A percentile compares a stretch with the other conserved stretches of the same genome.
These are phyloP conservation scores for Pseudomyrmex gracilis DNA, from an alignment of 1,140 invertebrate genomes.

Conservation along the genomic window DNA sequence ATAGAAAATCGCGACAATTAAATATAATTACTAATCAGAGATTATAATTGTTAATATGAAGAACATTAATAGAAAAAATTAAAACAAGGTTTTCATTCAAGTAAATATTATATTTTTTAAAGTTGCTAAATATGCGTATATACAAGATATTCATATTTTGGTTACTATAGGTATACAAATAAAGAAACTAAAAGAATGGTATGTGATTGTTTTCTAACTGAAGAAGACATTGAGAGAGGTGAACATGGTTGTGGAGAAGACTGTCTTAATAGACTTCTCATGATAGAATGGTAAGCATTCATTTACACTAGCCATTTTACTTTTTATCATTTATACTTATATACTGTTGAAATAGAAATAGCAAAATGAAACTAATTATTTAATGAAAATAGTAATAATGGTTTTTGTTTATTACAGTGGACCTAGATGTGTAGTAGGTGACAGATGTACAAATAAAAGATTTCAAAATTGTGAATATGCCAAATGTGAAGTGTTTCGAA, in stretches of 20 bases:
- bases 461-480: conserved; percentile 96
- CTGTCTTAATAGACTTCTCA: conserved; percentile 97
- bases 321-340: conserved; percentile 37
- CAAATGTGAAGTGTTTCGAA: conserved; percentile 94
- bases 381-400: background rate
- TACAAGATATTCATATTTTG: conserved; percentile 58
- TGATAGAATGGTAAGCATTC: conserved; percentile 96
- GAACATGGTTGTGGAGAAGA: conserved; percentile 97
- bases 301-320: conserved; percentile 43
- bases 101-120: too few species aligned
- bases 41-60: too few species aligned
- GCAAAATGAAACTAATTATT: conserved; percentile 22
- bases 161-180: conserved; percentile 88
- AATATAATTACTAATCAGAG: background rate
- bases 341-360: background rate
- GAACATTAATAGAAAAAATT: too few species aligned
- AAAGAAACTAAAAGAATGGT: conserved; percentile 97
- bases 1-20: conserved; percentile 1
- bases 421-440: conserved; percentile 93
- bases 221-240: conserved; percentile 93
- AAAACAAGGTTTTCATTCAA: too few species aligned
- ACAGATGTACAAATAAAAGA: conserved; percentile 96
- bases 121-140: conserved; percentile 24
- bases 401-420: conserved; percentile 89
- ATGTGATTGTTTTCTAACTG: conserved; percentile 97